These are phyloP conservation scores for Drosophila bunnanda DNA, from an alignment of 2,888 invertebrate species.

Conservation along the genomic window DNA sequence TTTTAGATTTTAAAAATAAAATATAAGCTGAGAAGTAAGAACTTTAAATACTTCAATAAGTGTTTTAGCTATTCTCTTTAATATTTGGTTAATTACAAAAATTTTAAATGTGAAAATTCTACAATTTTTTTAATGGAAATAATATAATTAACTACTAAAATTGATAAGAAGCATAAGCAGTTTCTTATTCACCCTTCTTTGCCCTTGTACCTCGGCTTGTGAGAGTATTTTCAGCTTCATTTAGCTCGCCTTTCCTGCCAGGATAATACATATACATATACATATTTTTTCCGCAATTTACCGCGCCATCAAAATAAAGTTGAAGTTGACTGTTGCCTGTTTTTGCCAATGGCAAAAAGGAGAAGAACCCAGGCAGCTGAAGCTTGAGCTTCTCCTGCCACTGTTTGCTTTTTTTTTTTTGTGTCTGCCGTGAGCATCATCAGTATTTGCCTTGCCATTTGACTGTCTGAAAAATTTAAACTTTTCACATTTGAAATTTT, in stretches of 20 bases:
- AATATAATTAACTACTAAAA: background rate
- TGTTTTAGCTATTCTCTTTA: too few species aligned
- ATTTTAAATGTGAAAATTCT: too few species aligned
- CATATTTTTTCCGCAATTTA: slow-evolving; percentile 70
- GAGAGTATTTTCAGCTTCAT: slow-evolving; percentile 20
- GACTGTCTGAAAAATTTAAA: slow-evolving; percentile 39
- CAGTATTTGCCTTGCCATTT: slow-evolving; percentile 60
- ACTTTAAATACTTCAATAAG: background rate
- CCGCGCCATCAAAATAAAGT: slow-evolving; percentile 69
- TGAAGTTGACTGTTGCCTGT: slow-evolving; percentile 58
- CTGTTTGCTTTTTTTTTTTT: slow-evolving; percentile 21
- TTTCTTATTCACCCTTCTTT: background rate
- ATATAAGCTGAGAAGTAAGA: background rate
- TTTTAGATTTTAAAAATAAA: background rate
- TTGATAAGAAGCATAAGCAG: background rate
- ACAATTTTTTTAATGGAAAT: too few species aligned
- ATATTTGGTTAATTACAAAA: too few species aligned
- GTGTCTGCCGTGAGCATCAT: slow-evolving; percentile 27
- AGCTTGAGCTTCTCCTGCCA: background rate
- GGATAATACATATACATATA: slow-evolving; percentile 1
- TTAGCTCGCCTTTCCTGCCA: slow-evolving; percentile 22
- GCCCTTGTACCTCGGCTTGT: background rate
- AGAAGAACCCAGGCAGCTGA: slow-evolving; percentile 1
- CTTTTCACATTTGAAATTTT: slow-evolving; percentile 26
- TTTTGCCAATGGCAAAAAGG: slow-evolving; percentile 50